These are phyloP conservation scores for Spheniscus mendiculus DNA, from an alignment of 2,113 vertebrate species.

Conservation along the genomic window DNA sequence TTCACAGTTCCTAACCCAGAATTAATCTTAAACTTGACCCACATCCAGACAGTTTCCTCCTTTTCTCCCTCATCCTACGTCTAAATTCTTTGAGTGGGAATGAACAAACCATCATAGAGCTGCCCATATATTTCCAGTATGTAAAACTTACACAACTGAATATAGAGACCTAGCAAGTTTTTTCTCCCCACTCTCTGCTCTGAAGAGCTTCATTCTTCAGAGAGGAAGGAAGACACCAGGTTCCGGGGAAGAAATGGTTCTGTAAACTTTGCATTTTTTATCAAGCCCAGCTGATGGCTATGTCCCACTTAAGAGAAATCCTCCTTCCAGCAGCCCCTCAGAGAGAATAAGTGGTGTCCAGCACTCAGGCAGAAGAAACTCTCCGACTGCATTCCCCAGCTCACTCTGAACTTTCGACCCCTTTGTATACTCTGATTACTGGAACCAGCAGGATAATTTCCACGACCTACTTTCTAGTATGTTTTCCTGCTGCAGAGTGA, in stretches of 20 bases:
- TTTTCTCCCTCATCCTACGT: not conserved
- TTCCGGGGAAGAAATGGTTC: not conserved
- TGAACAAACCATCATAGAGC: not conserved
- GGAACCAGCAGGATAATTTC: constrained; percentile 66
- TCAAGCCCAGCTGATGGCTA: not conserved
- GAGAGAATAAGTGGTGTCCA: not conserved
- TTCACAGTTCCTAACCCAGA: not conserved
- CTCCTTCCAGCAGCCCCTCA: not conserved
- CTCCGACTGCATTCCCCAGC: not conserved
- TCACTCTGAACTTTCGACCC: constrained; percentile 55
- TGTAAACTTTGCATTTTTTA: not conserved
- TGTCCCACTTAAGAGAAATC: not conserved
- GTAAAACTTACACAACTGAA: not conserved
- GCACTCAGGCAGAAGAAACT: constrained; percentile 11
- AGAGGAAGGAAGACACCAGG: not conserved
- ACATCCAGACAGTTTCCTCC: not conserved
- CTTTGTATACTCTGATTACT: constrained; percentile 64
- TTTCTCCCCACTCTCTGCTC: not conserved
- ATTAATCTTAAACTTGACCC: not conserved
- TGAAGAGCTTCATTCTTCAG: not conserved
- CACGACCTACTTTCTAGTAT: constrained; percentile 57
- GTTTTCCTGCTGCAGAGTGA: constrained; percentile 24
- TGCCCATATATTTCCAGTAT: not conserved
- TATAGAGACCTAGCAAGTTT: not conserved
- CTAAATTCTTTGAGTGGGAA: not conserved